Percentiles rank a stretch among this genome's conserved stretches.
These are phyloP conservation scores for Sylvilagus bachmani DNA, from an alignment of 2,113 vertebrate species.

Conservation along the genomic window DNA sequence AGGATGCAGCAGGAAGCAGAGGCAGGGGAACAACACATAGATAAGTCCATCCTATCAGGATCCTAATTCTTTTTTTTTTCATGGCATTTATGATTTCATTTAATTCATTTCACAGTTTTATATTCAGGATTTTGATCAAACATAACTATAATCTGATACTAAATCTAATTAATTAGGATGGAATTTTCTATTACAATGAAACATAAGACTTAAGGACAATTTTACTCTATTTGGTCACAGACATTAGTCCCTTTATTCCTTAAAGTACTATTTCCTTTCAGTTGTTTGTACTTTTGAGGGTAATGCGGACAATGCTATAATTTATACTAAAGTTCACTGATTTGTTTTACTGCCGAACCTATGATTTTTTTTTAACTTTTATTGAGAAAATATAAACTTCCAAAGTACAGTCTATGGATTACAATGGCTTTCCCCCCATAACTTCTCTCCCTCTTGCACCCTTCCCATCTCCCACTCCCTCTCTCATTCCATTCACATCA, in stretches of 20 bases:
- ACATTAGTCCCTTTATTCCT: neutral
- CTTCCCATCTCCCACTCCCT: too few relatives aligned
- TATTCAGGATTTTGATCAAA: slow-evolving; percentile 25
- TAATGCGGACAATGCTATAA: neutral
- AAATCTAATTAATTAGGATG: slow-evolving; percentile 11
- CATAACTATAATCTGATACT: slow-evolving; percentile 23
- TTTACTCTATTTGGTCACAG: neutral
- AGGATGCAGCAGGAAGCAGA: accelerated
- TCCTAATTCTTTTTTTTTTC: neutral
- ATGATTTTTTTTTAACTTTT: neutral
- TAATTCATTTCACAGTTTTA: slow-evolving; percentile 17
- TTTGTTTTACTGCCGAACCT: neutral
- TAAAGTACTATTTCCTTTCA: neutral
- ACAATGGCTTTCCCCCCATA: too few relatives aligned
- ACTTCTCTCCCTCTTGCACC: too few relatives aligned
- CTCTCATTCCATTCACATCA: too few relatives aligned
- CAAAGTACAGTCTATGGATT: too few relatives aligned
- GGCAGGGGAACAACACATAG: neutral
- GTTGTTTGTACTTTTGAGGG: neutral
- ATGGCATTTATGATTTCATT: neutral
- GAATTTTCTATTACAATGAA: neutral
- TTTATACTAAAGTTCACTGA: slow-evolving; percentile 38
- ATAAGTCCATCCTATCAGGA: neutral
- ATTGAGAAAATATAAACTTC: too few relatives aligned
- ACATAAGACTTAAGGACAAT: neutral